These are phyloP conservation scores for Phylloscopus trochiloides DNA, from an alignment of 2,113 vertebrate species.

Conservation along the genomic window DNA sequence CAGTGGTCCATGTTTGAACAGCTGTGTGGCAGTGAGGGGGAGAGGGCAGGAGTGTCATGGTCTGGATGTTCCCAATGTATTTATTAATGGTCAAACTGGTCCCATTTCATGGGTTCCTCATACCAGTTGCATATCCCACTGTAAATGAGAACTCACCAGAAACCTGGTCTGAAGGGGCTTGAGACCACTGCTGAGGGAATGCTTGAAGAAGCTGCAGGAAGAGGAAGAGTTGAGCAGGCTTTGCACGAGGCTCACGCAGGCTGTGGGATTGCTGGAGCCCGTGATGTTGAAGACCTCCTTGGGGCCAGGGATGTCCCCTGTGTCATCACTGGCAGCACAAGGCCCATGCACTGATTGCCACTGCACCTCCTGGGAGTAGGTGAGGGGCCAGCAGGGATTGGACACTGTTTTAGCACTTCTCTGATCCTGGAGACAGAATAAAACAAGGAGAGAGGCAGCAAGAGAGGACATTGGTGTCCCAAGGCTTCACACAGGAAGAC, in stretches of 20 bases:
- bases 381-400: slow-evolving; percentile 57
- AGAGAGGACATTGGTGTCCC: neutral
- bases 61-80: neutral
- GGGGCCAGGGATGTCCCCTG: neutral
- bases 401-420: neutral
- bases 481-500: neutral
- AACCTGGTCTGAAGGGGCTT: neutral
- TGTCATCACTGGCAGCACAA: neutral
- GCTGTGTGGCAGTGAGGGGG: neutral
- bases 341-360: neutral
- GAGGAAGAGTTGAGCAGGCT: slow-evolving; percentile 32
- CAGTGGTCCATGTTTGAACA: neutral
- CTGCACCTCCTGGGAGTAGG: neutral
- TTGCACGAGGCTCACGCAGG: neutral
- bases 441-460: neutral
- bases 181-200: neutral
- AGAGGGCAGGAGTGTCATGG: neutral
- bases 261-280: neutral
- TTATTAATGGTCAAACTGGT: neutral
- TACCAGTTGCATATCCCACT: neutral
- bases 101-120: neutral
- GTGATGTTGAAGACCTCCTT: slow-evolving; percentile 26
- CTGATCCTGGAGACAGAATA: neutral
- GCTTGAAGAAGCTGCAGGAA: slow-evolving; percentile 6
- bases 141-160: slow-evolving; percentile 19